These are phyloP conservation scores for Prunella himalayana DNA, from an alignment of 2,113 vertebrate genomes.

Conservation along the genomic window DNA sequence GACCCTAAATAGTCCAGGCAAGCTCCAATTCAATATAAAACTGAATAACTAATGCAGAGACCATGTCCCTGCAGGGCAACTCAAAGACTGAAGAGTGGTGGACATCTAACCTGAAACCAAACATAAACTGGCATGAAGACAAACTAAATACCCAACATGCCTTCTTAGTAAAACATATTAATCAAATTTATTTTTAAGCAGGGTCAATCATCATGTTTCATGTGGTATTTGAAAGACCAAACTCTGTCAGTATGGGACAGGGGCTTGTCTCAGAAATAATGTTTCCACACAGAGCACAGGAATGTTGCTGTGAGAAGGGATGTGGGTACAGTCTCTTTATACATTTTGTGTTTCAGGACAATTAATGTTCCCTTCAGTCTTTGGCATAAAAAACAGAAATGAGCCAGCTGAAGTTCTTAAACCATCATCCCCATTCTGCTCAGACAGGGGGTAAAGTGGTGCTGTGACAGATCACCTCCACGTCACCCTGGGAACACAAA, in stretches of 20 bases:
- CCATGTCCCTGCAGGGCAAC: neutral
- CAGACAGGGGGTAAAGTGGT: neutral
- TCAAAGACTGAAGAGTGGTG: neutral
- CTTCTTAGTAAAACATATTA: neutral
- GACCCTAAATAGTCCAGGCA: neutral
- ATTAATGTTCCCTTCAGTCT: neutral
- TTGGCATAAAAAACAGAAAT: neutral
- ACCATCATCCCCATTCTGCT: neutral
- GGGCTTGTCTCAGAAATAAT: neutral
- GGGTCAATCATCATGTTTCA: neutral
- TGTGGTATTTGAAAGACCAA: neutral
- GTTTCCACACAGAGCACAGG: neutral
- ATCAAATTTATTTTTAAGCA: neutral
- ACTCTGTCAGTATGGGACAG: neutral
- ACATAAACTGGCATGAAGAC: neutral
- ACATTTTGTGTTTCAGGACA: neutral
- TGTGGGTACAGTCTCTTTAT: rapidly evolving
- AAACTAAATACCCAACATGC: neutral
- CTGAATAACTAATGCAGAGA: neutral
- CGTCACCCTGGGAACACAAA: neutral
- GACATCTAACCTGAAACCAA: neutral
- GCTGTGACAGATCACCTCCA: neutral
- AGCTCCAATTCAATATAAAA: neutral
- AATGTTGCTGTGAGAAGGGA: neutral
- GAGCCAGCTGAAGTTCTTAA: neutral